Base-by-base conservation (phyloP, 2,113 vertebrate genomes). In the Sinocyclocheilus maitianheensis region DNA sequence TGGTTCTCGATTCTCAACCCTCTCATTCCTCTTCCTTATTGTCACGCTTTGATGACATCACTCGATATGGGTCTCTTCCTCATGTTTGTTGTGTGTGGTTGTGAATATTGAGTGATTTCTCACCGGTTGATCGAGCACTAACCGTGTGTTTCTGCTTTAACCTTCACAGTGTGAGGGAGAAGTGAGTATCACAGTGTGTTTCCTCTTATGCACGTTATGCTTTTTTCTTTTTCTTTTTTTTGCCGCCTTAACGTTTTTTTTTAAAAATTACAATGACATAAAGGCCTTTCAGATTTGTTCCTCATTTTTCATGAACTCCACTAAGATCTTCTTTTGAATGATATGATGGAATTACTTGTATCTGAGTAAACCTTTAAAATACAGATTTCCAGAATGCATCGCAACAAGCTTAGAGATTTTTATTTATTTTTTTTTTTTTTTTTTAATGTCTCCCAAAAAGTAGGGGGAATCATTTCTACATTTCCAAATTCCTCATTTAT, bases 81-180 rank as follows among this genome's bases (percentile, higher is more conserved):
- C 1, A 1, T 72, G 34, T 6, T 72, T 43, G 37, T n/a, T 72
- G 69, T 72, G 60, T 22, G 2, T 22, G 24, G 24, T 13, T 24
- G 62, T 65, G 69, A 43, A 72, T 43, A 62, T 60, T 77, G 16
- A 65, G 13, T 7, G 40, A 6, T 60, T 43, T 40, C 24, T 77
- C 9, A 48, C 18, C 58, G 24, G 67, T 58, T 89, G 72, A 86
- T 46, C 46, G 40, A 83, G 9, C 69, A 87, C 88, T 93, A 89
- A 91, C 86, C 81, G 3, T n/a, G 14, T 79, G 75, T 94, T 87
- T 95, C 90, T 95, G 94, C 94, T 94, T 93, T 94, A 85, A 95
- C 93, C 90, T 95, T 95, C 96, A 94, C 97, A 98, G 97, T 97
- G 96, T 94, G 97, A 97, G 94, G 97, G 96, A 93, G 97, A 97